Conservation (phyloP, 2,888 invertebrate genomes). For the Dynastes hyllus region DNA sequence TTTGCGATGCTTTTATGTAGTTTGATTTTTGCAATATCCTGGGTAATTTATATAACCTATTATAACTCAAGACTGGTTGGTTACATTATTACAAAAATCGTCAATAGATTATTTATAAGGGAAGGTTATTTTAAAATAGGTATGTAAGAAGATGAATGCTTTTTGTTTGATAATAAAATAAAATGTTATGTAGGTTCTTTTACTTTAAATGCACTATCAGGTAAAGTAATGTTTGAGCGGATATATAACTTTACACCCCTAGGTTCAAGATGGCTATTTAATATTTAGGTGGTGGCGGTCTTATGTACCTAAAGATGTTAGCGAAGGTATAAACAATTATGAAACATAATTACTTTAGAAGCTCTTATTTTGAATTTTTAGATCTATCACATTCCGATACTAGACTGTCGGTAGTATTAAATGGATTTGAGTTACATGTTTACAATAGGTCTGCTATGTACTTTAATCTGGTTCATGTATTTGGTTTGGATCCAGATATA, state of each 20-base stretch:
- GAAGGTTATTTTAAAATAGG: conserved; percentile 93
- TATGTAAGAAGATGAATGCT: conserved; percentile 69
- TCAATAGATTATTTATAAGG: conserved; percentile 89
- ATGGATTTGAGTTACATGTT: conserved; percentile 95
- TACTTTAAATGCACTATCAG: conserved; percentile 95
- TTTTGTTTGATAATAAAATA: not conserved
- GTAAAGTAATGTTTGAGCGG: conserved; percentile 99
- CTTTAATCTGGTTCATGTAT: conserved; percentile 88
- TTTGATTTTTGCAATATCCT: conserved; percentile 86
- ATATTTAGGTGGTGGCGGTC: conserved; percentile 99
- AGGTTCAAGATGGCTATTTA: conserved; percentile 97
- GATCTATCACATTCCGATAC: conserved; percentile 97
- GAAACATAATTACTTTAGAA: not conserved
- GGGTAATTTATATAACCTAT: conserved; percentile 96
- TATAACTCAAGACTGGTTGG: conserved; percentile 96
- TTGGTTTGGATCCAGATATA: conserved; percentile 87
- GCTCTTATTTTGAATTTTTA: conserved; percentile 67
- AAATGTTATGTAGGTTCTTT: conserved; percentile 83
- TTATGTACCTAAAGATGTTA: conserved; percentile 95
- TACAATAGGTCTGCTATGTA: conserved; percentile 95
- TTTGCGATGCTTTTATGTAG: conserved; percentile 86
- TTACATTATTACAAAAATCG: conserved; percentile 89
- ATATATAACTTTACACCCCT: no score
- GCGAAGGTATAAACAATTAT: conserved; percentile 81
- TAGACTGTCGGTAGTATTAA: conserved; percentile 90